A percentile compares a stretch with the other conserved stretches of the same genome.
Evolutionary conservation across 2,888 invertebrate genomes (phyloP).

Genomic region (Clunio marinus): DNA sequence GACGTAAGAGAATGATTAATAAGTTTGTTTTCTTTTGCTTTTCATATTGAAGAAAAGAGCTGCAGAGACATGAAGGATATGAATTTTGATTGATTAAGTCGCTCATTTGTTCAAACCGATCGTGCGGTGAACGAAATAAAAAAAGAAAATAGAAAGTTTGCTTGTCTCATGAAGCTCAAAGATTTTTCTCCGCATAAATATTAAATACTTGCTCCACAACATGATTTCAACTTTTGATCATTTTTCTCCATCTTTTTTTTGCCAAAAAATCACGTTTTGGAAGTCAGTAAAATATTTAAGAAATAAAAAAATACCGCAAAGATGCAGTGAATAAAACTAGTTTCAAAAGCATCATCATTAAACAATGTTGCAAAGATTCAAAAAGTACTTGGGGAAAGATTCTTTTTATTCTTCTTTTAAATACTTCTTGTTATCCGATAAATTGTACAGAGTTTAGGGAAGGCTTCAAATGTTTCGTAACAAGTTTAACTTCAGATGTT

Average conservation of each 20-base stretch:
- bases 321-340: conserved; percentile 13
- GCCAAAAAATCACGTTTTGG: not conserved
- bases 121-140: not conserved
- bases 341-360: conserved; percentile 18
- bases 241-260: not conserved
- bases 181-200: not conserved
- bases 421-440: no score
- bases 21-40: conserved; percentile 1
- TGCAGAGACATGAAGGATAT: conserved; percentile 21
- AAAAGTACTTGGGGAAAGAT: not conserved
- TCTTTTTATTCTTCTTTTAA: no score
- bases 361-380: conserved; percentile 2
- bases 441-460: no score
- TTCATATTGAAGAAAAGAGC: not conserved
- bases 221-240: not conserved
- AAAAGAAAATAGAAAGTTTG: conserved; percentile 22
- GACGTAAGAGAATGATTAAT: conserved; percentile 12
- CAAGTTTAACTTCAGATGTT: no score
- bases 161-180: not conserved
- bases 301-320: no score
- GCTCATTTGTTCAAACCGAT: not conserved
- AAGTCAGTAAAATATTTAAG: not conserved
- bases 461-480: no score
- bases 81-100: conserved; percentile 19
- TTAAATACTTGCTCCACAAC: no score